A percentile compares a stretch with the other conserved stretches of the same genome.
phyloP scores from a whole-genome alignment of 2,888 invertebrate species.

The Patella pellucida region DNA sequence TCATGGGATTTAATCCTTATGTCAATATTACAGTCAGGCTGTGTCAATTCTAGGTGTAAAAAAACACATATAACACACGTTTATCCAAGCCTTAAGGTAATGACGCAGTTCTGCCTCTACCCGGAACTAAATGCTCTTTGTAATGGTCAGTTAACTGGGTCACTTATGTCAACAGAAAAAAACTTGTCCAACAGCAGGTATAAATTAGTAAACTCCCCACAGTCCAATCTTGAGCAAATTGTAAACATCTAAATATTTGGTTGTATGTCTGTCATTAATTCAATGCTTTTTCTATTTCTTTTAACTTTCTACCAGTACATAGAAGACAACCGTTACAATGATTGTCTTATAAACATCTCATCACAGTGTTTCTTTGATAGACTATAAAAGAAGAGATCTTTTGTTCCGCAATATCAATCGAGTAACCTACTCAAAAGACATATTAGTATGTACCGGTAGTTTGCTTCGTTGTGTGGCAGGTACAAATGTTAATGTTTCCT shows the following conservation, averaged over 20 bases:
- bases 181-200: not conserved
- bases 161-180: conserved; percentile 9
- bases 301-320: too few species aligned
- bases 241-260: not conserved
- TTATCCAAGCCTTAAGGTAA: not conserved
- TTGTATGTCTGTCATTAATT: conserved; percentile 10
- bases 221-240: not conserved
- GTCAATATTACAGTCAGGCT: not conserved
- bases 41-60: not conserved
- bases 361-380: too few species aligned
- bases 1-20: not conserved
- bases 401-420: too few species aligned
- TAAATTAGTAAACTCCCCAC: not conserved
- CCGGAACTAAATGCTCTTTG: not conserved
- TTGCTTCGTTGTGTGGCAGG: too few species aligned
- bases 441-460: too few species aligned
- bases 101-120: not conserved
- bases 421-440: too few species aligned
- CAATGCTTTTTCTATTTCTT: not conserved
- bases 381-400: too few species aligned
- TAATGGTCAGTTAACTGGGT: not conserved
- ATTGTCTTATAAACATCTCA: too few species aligned
- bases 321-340: too few species aligned
- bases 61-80: conserved; percentile 6
- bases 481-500: too few species aligned